Evolutionary conservation across 2,113 vertebrate genomes (phyloP).

Genomic region (Triplophysa rosa): DNA sequence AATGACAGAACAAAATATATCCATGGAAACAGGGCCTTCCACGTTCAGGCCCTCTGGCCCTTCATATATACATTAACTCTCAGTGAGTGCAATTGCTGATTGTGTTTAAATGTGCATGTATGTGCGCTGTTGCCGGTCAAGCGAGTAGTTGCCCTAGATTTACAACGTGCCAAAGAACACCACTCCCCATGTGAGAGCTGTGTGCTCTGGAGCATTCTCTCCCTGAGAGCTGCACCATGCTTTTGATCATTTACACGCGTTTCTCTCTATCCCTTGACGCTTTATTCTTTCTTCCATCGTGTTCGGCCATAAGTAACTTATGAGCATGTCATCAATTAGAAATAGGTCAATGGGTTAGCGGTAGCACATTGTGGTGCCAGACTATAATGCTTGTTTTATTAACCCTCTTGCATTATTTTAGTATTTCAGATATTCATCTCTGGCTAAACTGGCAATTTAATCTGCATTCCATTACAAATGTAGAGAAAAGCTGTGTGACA

Average conservation of each 20-base stretch:
- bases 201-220: slow-evolving; percentile 42
- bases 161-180: slow-evolving; percentile 47
- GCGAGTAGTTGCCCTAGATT: slow-evolving; percentile 49
- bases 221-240: slow-evolving; percentile 2
- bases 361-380: not conserved
- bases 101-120: slow-evolving; percentile 13
- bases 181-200: slow-evolving; percentile 40
- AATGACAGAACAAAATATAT: slow-evolving; percentile 14
- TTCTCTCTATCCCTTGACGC: not conserved
- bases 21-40: slow-evolving; percentile 9
- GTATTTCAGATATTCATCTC: not conserved
- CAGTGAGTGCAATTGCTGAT: not conserved
- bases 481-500: not conserved
- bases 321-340: not conserved
- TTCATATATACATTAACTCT: slow-evolving; percentile 22
- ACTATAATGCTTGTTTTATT: not conserved
- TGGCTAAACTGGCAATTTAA: not conserved
- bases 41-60: not conserved
- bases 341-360: slow-evolving; percentile 24
- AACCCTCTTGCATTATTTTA: not conserved
- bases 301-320: slow-evolving; percentile 2
- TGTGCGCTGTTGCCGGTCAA: slow-evolving; percentile 22
- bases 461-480: not conserved
- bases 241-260: slow-evolving; percentile 27
- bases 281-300: slow-evolving; percentile 1